Evolutionary conservation across 2,113 vertebrate genomes (phyloP).

Genomic region (Sisor rabdophorus): DNA sequence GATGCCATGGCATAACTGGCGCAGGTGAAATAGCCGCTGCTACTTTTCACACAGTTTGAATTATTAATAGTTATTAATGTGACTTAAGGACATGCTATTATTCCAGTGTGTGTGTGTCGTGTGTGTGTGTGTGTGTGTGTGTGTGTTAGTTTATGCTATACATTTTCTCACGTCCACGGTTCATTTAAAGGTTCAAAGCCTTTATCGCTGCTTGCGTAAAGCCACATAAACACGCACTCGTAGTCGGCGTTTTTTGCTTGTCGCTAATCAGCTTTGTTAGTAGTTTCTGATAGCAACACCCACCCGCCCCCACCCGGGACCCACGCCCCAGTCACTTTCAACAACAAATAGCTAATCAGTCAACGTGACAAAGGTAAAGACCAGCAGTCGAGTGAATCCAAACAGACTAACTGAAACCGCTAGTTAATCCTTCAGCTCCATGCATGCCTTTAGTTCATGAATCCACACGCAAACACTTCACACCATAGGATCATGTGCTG

Average conservation of each 20-base stretch:
- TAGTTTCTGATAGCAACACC: conserved; percentile 13
- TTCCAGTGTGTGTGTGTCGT: not conserved
- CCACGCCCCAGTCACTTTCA: conserved; percentile 3
- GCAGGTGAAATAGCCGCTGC: not conserved
- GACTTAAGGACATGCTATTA: not conserved
- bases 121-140: not conserved
- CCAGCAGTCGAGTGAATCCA: conserved; percentile 28
- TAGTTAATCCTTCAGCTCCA: not conserved
- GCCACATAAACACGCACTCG: conserved; percentile 11
- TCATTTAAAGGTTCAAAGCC: too few relatives aligned
- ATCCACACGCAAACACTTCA: conserved; percentile 3
- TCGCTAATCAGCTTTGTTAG: conserved; percentile 29
- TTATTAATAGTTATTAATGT: not conserved
- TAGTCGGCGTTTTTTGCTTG: conserved; percentile 11
- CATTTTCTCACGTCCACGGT: too few relatives aligned
- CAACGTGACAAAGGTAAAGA: conserved; percentile 13
- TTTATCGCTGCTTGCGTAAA: conserved; percentile 9
- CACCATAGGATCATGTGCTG: not conserved
- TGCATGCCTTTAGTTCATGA: not conserved
- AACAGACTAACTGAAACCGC: conserved; percentile 27
- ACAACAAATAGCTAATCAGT: conserved; percentile 38
- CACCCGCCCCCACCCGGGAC: not conserved
- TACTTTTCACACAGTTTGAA: not conserved
- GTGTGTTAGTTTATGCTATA: not conserved
- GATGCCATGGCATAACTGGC: not conserved